A percentile compares a stretch with the other conserved stretches of the same genome.
These are phyloP conservation scores for Podiceps cristatus DNA, from an alignment of 2,113 vertebrate genomes.

Conservation along the genomic window DNA sequence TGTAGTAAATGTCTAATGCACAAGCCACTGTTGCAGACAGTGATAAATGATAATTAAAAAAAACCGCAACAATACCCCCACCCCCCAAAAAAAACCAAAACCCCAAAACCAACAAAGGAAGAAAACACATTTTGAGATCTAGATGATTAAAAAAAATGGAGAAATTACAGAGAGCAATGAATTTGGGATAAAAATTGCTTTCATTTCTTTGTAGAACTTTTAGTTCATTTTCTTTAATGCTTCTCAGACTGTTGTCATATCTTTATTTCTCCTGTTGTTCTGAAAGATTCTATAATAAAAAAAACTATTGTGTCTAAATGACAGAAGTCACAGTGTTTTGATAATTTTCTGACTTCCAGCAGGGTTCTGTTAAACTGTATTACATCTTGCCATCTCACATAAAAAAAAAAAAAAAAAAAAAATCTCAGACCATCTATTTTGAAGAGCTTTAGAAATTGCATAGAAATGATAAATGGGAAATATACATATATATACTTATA, in stretches of 20 bases:
- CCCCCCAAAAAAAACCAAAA: not conserved
- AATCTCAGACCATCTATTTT: not conserved
- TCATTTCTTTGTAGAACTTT: not conserved
- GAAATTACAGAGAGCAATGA: not conserved
- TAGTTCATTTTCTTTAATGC: not conserved
- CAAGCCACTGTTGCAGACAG: not conserved
- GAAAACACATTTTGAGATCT: not conserved
- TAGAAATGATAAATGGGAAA: not conserved
- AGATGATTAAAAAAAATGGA: not conserved
- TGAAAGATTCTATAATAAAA: not conserved
- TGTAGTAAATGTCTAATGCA: not conserved
- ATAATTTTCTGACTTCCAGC: not conserved
- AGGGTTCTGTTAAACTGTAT: not conserved
- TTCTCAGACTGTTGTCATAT: not conserved
- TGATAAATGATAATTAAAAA: not conserved
- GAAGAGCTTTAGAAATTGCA: not conserved
- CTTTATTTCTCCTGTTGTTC: not conserved
- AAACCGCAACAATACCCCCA: accelerated
- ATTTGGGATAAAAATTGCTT: not conserved
- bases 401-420: not conserved
- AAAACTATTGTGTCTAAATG: not conserved
- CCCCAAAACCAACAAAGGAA: not conserved
- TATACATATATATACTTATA: not conserved
- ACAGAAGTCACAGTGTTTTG: not conserved
- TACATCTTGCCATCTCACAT: not conserved